Evolutionary conservation across 2,797 vertebrate genomes (phyloP), one percentile per base, ranked within the genome.

Genomic region (Pipistrellus nathusii): DNA sequence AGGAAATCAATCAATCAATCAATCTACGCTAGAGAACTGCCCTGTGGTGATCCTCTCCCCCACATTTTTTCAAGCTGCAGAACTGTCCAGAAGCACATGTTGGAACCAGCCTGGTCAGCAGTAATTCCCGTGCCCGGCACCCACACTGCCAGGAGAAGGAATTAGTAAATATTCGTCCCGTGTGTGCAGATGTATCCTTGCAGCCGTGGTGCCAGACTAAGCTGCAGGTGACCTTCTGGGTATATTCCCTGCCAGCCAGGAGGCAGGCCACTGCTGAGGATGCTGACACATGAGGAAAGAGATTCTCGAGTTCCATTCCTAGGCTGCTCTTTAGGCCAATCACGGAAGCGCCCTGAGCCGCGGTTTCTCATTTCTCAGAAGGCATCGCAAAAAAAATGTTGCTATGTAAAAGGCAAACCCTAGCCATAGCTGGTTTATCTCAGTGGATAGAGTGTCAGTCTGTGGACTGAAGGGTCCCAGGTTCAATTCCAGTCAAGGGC

Each of bases 331-430:
- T 87, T 15, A 41, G 25, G 73, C 20, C 66, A 87, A 7, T 46
- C 57, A 48, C 12, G 30, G 53, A 85, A 85, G 38, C 20, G 71
- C 57, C 25, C 30, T 38, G n/a, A 93, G n/a, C 38, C 82, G 59
- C 48, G 21, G 46, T 87, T 80, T 87, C 46, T 86, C 38, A 55
- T 44, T 44, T 55, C 73, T 62, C 53, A 86, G 81, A 53, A 68
- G 69, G 59, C 30, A 59, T 17, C 38, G 21, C 64, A 48, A 75
- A 81, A 75, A 81, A 94, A 84, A 46, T 41, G 14, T 71, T 64
- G 14, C 17, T 11, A 44, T 23, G 53, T 7, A 32, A 59, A 35
- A 11, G 51, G 51, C 51, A 17, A 51, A 21, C 30, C 7, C 35
- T 32, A 46, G 46, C 46, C 46, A 12, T 46, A 12, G 11, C 48